These are phyloP conservation scores for Boulengeromyrus knoepffleri DNA, from an alignment of 2,113 vertebrate species.

Conservation along the genomic window DNA sequence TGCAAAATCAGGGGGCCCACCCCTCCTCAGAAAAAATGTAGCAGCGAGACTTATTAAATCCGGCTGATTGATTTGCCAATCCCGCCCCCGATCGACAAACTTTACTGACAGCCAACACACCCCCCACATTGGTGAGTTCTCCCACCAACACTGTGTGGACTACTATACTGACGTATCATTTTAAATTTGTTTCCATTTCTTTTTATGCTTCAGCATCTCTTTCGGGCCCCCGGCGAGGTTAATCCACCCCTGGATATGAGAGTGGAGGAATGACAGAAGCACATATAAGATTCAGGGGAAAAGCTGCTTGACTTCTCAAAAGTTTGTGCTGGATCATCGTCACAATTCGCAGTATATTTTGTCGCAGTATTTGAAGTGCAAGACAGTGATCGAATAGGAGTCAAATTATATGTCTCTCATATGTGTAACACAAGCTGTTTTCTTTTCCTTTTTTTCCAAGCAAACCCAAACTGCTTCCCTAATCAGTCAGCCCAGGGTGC, in stretches of 20 bases:
- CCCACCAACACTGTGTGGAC: neutral
- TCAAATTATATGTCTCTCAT: neutral
- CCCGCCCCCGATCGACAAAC: neutral
- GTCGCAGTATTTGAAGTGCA: neutral
- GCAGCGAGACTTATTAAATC: neutral
- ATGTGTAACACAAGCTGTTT: neutral
- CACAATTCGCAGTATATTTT: neutral
- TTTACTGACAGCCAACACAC: neutral
- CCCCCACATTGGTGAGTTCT: neutral
- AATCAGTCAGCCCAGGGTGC: neutral
- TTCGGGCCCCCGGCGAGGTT: neutral
- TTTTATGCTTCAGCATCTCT: neutral
- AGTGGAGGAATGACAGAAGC: neutral
- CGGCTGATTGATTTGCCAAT: neutral
- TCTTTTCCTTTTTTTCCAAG: neutral
- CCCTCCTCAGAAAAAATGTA: neutral
- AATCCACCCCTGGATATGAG: neutral
- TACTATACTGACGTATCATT: neutral
- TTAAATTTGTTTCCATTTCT: neutral
- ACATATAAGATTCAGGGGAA: neutral
- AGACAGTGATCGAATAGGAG: neutral
- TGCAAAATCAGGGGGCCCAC: neutral
- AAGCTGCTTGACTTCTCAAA: neutral
- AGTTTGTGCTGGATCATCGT: neutral
- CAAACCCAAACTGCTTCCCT: neutral